Evolutionary conservation across 1,140 invertebrate species (phyloP).

Genomic region (Drosophila rhopaloa): DNA sequence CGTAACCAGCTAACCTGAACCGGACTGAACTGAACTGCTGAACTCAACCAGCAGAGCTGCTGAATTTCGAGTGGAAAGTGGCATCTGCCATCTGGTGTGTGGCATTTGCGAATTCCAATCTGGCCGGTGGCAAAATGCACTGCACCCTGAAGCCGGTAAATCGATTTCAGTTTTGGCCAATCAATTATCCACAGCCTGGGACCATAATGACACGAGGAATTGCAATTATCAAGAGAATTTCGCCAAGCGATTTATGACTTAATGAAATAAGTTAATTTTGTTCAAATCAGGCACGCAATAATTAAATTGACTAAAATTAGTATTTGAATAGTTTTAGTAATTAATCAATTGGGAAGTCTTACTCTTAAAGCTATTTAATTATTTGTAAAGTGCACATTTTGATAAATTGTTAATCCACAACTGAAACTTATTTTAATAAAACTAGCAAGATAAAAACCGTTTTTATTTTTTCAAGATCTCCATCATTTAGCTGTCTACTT

Average conservation of each 20-base stretch:
- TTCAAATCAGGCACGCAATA: not conserved
- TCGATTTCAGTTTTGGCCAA: conserved; percentile 27
- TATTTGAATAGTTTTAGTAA: not conserved
- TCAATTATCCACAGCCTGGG: conserved; percentile 30
- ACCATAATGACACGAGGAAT: conserved; percentile 1
- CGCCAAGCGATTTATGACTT: conserved; percentile 1
- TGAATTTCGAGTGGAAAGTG: conserved; percentile 18
- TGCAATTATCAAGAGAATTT: not conserved
- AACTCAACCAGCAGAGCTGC: conserved; percentile 26
- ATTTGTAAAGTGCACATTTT: no score
- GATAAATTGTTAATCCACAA: no score
- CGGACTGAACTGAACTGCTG: conserved; percentile 25
- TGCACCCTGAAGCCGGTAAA: conserved; percentile 11
- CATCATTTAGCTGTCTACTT: not conserved
- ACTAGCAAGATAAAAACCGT: no score
- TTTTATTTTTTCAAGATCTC: not conserved
- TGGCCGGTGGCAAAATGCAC: conserved; percentile 9
- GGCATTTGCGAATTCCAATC: conserved; percentile 34
- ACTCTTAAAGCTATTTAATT: no score
- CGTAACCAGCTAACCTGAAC: conserved; percentile 2
- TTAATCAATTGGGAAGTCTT: not conserved
- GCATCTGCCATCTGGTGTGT: conserved; percentile 6
- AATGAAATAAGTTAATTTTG: not conserved
- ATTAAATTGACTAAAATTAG: not conserved
- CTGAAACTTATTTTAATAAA: no score